Evolutionary conservation across 2,888 invertebrate genomes (phyloP), one percentile per base, ranked within the genome.

Genomic region (Rhyacophila evoluta): DNA sequence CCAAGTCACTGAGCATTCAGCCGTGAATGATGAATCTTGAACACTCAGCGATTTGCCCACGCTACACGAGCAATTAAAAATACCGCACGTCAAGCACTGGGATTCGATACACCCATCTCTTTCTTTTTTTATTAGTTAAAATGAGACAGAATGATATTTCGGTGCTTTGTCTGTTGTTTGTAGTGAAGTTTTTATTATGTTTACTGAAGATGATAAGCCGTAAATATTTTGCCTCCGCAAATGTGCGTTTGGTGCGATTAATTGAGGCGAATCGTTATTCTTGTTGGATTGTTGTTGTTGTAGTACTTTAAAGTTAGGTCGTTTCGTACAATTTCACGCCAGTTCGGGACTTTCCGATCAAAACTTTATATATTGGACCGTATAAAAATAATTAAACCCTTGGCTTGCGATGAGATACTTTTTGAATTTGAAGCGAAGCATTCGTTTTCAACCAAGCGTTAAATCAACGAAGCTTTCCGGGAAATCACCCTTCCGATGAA

Each of bases 221-320:
- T 70, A 70, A 70, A 70, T 68, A 68, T 75, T 69, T 27, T 37
- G 36, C 68, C 69, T 27, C 75, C 75, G 28, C 33, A 69, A 75
- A 75, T 69, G 68, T 25, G 68, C 76, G 70, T 68, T 38, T 39
- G 70, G 38, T 70, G 69, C 75, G 37, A 69, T 75, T 72, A 72
- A 72, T 72, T 38, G 72, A 36, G 39, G 36, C 19, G 71, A 76
- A 76, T 76, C 70, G 71, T 12, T 76, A 27, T 76, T 76, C 76
- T 76, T 76, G 70, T 76, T 76, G 39, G 69, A 76, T 70, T 38
- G 76, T 28, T 76, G 76, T 76, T 76, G 76, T 76, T 76, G 71
- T 39, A 71, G 29, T 70, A 68, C 68, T 69, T 67, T 33, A 72
- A 72, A 72, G 72, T 77, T 77, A 8, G 28, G 36, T 67, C 74